Evolutionary conservation across 2,113 vertebrate genomes (phyloP).

Genomic region (Podilymbus podiceps): DNA sequence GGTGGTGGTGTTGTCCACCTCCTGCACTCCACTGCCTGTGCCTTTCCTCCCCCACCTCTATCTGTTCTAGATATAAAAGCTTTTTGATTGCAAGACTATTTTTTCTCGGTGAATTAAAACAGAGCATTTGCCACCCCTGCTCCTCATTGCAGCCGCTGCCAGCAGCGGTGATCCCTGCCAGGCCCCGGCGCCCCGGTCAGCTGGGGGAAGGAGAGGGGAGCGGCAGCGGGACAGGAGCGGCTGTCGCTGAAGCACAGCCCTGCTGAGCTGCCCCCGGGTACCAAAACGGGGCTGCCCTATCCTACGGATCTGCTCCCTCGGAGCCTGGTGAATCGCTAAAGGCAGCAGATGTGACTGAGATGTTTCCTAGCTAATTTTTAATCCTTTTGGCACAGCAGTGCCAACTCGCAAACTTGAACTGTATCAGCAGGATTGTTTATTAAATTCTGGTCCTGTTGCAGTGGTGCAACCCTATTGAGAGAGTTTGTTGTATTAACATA

Average conservation of each 20-base stretch:
- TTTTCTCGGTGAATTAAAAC: neutral
- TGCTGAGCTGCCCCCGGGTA: rapidly evolving
- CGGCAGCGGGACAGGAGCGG: neutral
- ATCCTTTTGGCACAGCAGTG: neutral
- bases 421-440: neutral
- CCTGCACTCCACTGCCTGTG: neutral
- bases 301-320: neutral
- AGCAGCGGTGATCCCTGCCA: neutral
- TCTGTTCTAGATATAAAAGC: neutral
- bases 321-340: neutral
- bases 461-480: neutral
- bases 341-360: neutral
- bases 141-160: neutral
- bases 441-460: neutral
- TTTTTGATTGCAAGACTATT: neutral
- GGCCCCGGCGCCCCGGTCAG: neutral
- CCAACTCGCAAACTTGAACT: neutral
- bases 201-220: neutral
- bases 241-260: neutral
- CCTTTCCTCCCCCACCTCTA: neutral
- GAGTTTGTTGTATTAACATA: neutral
- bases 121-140: neutral
- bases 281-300: neutral
- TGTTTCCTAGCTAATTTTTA: neutral
- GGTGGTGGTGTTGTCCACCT: neutral